Percentiles rank a stretch among this genome's conserved stretches.
Evolutionary conservation across 2,888 invertebrate genomes (phyloP).

Genomic region (Barypeithes pellucidus): DNA sequence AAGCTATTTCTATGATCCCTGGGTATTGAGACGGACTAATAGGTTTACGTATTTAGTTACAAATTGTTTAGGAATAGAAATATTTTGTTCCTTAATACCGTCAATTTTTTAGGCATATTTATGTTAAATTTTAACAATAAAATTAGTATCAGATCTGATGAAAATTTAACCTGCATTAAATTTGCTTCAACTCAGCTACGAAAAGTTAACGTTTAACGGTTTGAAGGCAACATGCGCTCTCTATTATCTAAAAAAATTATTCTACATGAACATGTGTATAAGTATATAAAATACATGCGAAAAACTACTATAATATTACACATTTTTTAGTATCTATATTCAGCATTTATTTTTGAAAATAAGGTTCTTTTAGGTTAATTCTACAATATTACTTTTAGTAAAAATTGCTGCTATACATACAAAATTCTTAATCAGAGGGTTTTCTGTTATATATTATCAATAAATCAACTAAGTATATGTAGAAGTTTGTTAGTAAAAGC

Average conservation of each 20-base stretch:
- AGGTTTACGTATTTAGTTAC: slow-evolving; percentile 59
- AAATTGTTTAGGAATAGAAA: slow-evolving; percentile 24
- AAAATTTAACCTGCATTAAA: slow-evolving; percentile 51
- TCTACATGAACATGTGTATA: slow-evolving; percentile 56
- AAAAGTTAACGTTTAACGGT: slow-evolving; percentile 3
- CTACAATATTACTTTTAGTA: slow-evolving; percentile 57
- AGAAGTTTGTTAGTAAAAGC: slow-evolving; percentile 29
- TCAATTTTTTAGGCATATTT: neutral
- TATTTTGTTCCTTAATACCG: neutral
- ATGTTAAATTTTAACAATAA: neutral
- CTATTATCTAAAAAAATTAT: slow-evolving; percentile 20
- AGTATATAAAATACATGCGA: slow-evolving; percentile 62
- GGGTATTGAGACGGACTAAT: slow-evolving; percentile 64
- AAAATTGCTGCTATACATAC: slow-evolving; percentile 55
- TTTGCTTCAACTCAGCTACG: slow-evolving; percentile 8
- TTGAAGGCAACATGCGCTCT: slow-evolving; percentile 4
- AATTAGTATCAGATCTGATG: neutral
- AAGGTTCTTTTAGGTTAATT: slow-evolving; percentile 61
- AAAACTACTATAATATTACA: slow-evolving; percentile 61
- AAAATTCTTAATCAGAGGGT: slow-evolving; percentile 66
- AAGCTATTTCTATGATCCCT: slow-evolving; percentile 59
- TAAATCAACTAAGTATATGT: slow-evolving; percentile 20
- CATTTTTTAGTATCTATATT: slow-evolving; percentile 45
- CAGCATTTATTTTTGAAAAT: slow-evolving; percentile 63
- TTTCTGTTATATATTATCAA: slow-evolving; percentile 49